Conservation (phyloP, 2,888 invertebrate genomes). For the Cephus nigrinus region DNA sequence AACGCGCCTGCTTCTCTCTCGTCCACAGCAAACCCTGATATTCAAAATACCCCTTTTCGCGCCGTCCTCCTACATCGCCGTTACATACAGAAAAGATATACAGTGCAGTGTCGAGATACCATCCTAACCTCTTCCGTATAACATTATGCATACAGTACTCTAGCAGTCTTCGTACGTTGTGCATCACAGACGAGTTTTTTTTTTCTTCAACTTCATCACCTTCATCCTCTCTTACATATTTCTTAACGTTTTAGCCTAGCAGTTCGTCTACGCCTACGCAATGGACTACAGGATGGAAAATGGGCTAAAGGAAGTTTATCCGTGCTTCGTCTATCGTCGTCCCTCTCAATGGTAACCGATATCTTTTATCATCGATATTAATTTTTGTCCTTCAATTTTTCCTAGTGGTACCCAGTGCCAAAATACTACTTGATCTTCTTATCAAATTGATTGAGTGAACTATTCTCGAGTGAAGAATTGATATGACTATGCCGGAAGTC, state of each 20-base stretch:
- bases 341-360: not conserved
- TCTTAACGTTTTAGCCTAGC: not conserved
- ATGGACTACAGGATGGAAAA: not conserved
- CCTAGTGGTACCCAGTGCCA: not conserved
- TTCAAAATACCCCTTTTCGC: not conserved
- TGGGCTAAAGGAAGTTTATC: not conserved
- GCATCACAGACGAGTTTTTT: conserved; percentile 7
- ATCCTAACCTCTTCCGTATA: conserved; percentile 4
- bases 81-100: not conserved
- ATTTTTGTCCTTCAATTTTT: not conserved
- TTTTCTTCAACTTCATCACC: not conserved
- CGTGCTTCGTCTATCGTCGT: not conserved
- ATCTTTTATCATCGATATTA: not conserved
- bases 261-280: not conserved
- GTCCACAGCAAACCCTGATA: not conserved
- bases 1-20: not conserved
- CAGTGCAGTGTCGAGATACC: not conserved
- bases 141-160: conserved; percentile 7
- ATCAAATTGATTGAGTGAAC: not conserved
- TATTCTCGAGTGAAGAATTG: not conserved
- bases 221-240: not conserved
- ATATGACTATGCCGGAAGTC: not conserved
- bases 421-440: not conserved
- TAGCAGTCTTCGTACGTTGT: conserved; percentile 6
- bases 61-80: not conserved